Evolutionary conservation across 2,797 vertebrate species (phyloP), one percentile per base, ranked within the genome.

Genomic region (Uromys caudimaculatus): DNA sequence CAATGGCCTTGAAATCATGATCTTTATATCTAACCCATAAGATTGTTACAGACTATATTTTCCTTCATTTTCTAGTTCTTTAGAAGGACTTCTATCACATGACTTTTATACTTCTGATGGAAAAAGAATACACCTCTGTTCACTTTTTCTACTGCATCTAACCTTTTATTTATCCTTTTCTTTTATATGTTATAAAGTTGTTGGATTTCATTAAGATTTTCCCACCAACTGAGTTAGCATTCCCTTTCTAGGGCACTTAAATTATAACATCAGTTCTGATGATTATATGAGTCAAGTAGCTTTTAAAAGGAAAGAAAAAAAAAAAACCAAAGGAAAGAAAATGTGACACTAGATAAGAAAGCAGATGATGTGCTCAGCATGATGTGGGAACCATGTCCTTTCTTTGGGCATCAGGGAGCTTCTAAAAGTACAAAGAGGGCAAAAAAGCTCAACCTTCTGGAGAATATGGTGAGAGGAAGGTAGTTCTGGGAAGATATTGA

Each of bases 401-500:
- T 71, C 67, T 75, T 35, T 1, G 17, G 29, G 5, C 60, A 47
- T 73, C 23, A 24, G 29, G 7, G 54, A 27, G 19, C 1, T 32
- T 9, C 69, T 35, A 3, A 2, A 41, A 10, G 4, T 6, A 23
- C 12, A 60, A 73, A 0, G 7, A 79, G 24, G 1, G 6, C 12
- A 3, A 35, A 11, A 60, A 38, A 0, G 0, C 0, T 1, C 4
- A 1, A 5, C 17, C 19, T 10, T 21, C 23, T 27, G 56, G 38
- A 47, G 29, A 58, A 87, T 2, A 2, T 27, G 11, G 11, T 56
- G 23, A n/a, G 2, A 11, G 24, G 1, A 6, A 29, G n/a, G 3
- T 24, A 32, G 27, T n/a, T 6, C 38, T 50, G 27, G 7, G n/a
- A 78, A 13, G 5, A 47, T 6, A 8, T 3, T 67, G 52, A 81